These are phyloP conservation scores for Palythoa caribaeorum DNA, from an alignment of 92 coral and sea anemone species.

Conservation along the genomic window DNA sequence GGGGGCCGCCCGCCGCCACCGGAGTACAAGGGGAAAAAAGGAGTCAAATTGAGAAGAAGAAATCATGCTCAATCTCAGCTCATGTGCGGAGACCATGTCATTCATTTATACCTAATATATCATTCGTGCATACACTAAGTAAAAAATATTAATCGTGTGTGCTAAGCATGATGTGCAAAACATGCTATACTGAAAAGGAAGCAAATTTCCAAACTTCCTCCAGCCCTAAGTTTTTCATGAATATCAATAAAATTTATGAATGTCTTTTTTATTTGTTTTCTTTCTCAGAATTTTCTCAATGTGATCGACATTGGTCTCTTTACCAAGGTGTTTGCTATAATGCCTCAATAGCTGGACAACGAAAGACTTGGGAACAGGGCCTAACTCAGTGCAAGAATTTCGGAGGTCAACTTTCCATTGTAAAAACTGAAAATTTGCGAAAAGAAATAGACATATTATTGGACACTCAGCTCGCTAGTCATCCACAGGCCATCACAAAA, in stretches of 20 bases:
- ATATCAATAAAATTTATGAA: not conserved
- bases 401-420: conserved; percentile 60
- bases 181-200: too few species aligned
- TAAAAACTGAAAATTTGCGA: conserved; percentile 53
- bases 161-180: too few species aligned
- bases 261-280: not conserved
- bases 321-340: conserved; percentile 12
- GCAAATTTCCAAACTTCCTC: not conserved
- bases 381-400: not conserved
- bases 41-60: too few species aligned
- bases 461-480: conserved; percentile 19
- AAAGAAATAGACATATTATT: conserved; percentile 32
- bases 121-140: too few species aligned
- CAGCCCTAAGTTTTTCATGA: not conserved
- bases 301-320: conserved; percentile 15
- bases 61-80: too few species aligned
- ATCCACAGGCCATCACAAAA: not conserved
- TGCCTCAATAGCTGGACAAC: conserved; percentile 17
- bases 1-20: too few species aligned
- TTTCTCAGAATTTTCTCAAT: not conserved
- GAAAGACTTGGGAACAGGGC: conserved; percentile 29
- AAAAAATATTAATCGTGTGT: too few species aligned
- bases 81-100: too few species aligned
- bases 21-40: too few species aligned
- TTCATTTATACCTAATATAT: too few species aligned